Base-by-base conservation (phyloP, 2,113 vertebrate genomes). In the Neodontobutis hainanensis region DNA sequence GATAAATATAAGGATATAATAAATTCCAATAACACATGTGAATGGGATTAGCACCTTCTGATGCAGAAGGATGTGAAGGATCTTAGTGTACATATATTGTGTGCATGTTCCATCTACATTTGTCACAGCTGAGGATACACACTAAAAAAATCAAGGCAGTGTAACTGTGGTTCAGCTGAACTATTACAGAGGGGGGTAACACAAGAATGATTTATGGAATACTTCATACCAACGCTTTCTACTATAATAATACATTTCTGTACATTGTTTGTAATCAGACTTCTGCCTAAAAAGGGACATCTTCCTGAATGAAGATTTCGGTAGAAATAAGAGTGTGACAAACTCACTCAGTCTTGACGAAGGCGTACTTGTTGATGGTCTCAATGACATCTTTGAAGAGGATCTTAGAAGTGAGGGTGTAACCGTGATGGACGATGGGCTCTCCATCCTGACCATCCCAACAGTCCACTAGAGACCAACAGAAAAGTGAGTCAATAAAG, bases 391-490 rank as follows among this genome's bases (percentile, higher is more conserved):
- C 97, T 88, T 89, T 97, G 86, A 99, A 99, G 71, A 98, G 95
- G 84, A 99, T 98, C 92, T 99, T 99, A 83, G 97, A 99, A 68
- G 97, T 99, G 77, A 99, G 85, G 0, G 97, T 99, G 89, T 99
- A 98, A 72, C 97, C 97, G 0, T 99, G 97, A 81, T 99, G 97
- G 46, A 99, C 97, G 0, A 99, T 97, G 0, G 97, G 97, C 52
- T 99, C 97, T 0, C 97, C 95, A 0, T 99, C 97, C 0, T 95
- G 96, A 36, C 97, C 96, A 0, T 99, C 97, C 97, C 97, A 99
- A 82, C 97, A 98, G 89, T 99, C 97, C 83, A 99, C 97, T 99
- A 86, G 8, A 8, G 15, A 66, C 10, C 42, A 43, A 46, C 2
- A 48, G 7, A 4, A 61, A 38, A 9, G 11, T 40, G 40, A 35